phyloP scores from a whole-genome alignment of 2,797 vertebrate genomes.

The Chaetophractus vellerosus region DNA sequence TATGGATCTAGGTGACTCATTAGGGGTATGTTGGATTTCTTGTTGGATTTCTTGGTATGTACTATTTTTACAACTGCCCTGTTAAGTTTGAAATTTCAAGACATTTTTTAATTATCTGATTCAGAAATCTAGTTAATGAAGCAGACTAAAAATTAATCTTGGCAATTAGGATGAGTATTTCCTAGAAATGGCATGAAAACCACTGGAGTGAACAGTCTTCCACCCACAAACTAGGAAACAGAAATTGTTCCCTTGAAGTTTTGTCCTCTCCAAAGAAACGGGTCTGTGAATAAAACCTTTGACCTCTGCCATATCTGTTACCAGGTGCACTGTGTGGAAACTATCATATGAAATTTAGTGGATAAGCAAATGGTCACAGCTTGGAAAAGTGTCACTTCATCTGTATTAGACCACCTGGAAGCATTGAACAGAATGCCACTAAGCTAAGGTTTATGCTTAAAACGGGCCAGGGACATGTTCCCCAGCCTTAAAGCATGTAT shows the following conservation, averaged over 20 bases:
- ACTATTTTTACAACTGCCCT: no score
- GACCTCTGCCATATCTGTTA: not conserved
- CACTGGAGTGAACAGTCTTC: not conserved
- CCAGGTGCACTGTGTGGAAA: not conserved
- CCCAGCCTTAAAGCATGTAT: not conserved
- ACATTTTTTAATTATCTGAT: not conserved
- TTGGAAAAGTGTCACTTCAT: not conserved
- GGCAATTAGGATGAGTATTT: not conserved
- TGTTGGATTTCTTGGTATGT: no score
- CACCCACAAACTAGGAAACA: not conserved
- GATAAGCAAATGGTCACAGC: not conserved
- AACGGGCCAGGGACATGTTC: not conserved
- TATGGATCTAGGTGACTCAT: no score
- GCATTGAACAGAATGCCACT: not conserved
- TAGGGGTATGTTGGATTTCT: no score
- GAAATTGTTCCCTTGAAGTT: not conserved
- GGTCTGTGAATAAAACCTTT: not conserved
- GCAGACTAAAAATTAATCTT: not conserved
- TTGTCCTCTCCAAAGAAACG: not conserved
- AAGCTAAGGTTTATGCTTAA: not conserved
- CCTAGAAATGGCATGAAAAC: not conserved
- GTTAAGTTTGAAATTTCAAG: not conserved
- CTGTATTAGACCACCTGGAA: not conserved
- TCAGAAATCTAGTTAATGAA: not conserved
- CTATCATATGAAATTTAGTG: not conserved